phyloP scores from a whole-genome alignment of 2,888 invertebrate species.

The Melikaiella ostensackeni region DNA sequence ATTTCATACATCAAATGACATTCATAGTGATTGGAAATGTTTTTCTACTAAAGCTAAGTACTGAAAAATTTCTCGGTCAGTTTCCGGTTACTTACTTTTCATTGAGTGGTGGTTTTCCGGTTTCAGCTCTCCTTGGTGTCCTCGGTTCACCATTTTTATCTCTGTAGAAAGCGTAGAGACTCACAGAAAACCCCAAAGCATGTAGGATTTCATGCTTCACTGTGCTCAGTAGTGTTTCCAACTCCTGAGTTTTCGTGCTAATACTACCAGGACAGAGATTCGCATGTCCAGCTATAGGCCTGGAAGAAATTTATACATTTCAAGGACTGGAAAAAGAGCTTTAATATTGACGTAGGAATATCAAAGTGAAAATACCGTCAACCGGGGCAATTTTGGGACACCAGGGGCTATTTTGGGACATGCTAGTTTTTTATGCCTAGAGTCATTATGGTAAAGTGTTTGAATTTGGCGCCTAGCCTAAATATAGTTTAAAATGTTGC shows the following conservation, averaged over 20 bases:
- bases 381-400: too few relatives aligned
- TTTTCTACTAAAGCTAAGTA: too few relatives aligned
- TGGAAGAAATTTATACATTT: conserved; percentile 70
- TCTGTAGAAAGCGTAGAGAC: conserved; percentile 96
- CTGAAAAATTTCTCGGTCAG: too few relatives aligned
- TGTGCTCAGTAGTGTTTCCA: conserved; percentile 94
- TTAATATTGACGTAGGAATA: not conserved
- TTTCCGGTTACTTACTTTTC: conserved; percentile 83
- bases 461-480: too few relatives aligned
- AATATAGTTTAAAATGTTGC: too few relatives aligned
- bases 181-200: conserved; percentile 97
- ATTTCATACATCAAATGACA: too few relatives aligned
- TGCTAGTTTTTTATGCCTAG: too few relatives aligned
- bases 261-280: conserved; percentile 98
- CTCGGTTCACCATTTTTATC: conserved; percentile 93
- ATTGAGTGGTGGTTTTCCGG: conserved; percentile 93
- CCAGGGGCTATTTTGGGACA: too few relatives aligned
- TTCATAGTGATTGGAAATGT: too few relatives aligned
- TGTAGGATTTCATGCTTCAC: conserved; percentile 99
- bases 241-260: conserved; percentile 92
- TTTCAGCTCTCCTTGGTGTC: conserved; percentile 87
- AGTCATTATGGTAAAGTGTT: too few relatives aligned
- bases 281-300: conserved; percentile 99
- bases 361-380: too few relatives aligned
- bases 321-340: not conserved